These are phyloP conservation scores for Philopedon plagiatum DNA, from an alignment of 2,888 invertebrate species.

Conservation along the genomic window DNA sequence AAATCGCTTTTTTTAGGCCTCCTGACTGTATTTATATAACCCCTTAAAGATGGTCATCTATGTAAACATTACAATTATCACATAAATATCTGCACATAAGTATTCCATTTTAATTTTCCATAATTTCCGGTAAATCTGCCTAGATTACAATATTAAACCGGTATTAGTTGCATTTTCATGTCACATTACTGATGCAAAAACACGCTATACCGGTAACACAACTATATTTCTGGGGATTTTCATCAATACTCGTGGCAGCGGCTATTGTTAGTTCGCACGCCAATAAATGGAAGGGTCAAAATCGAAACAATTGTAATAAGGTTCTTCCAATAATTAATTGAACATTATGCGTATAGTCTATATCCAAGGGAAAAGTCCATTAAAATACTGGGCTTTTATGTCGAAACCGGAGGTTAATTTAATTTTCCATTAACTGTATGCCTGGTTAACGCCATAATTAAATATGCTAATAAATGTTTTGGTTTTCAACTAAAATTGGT, in stretches of 20 bases:
- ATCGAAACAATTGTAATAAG: slow-evolving; percentile 49
- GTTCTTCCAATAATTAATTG: slow-evolving; percentile 47
- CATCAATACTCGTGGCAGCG: slow-evolving; percentile 23
- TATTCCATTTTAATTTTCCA: neutral
- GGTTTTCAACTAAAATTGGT: slow-evolving; percentile 15
- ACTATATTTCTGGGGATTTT: slow-evolving; percentile 31
- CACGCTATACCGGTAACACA: neutral
- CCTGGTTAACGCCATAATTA: slow-evolving; percentile 32
- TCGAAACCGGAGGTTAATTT: slow-evolving; percentile 39
- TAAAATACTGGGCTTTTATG: slow-evolving; percentile 45
- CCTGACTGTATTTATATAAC: neutral
- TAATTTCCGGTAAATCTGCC: neutral
- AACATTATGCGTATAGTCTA: slow-evolving; percentile 44
- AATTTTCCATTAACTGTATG: slow-evolving; percentile 42
- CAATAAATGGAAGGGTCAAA: slow-evolving; percentile 36
- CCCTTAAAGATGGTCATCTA: neutral
- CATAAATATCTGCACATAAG: neutral
- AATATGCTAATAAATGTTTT: slow-evolving; percentile 37
- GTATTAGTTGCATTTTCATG: slow-evolving; percentile 2
- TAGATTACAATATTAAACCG: neutral
- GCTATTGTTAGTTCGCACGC: slow-evolving; percentile 19
- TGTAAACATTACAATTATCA: neutral
- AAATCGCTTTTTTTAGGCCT: no score
- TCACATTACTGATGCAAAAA: slow-evolving; percentile 6
- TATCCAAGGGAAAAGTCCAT: slow-evolving; percentile 45